Evolutionary conservation across 2,888 invertebrate species (phyloP).

Genomic region (Yponomeuta malinellus): DNA sequence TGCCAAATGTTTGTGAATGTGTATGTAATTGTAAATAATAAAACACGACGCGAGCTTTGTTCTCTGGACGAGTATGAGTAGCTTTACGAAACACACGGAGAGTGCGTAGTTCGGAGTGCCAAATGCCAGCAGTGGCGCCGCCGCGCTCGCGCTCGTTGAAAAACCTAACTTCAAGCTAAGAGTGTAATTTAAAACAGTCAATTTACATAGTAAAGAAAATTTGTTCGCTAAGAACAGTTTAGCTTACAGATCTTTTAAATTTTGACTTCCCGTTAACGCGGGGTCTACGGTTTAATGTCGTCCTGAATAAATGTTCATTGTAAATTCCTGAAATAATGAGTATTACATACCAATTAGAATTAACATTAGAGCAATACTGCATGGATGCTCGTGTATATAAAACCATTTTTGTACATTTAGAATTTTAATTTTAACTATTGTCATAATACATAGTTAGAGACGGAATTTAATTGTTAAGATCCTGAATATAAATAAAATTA

Average conservation of each 20-base stretch:
- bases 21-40: constrained; percentile 45
- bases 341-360: constrained; percentile 55
- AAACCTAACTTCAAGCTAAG: constrained; percentile 18
- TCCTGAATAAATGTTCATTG: constrained; percentile 50
- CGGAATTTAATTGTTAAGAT: constrained; percentile 68
- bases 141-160: neutral
- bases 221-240: constrained; percentile 7
- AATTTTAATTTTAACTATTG: constrained; percentile 66
- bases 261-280: constrained; percentile 1
- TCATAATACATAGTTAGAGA: constrained; percentile 53
- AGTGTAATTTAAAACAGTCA: constrained; percentile 24
- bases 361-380: constrained; percentile 46
- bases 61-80: constrained; percentile 31
- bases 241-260: constrained; percentile 2
- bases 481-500: constrained; percentile 67
- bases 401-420: constrained; percentile 73
- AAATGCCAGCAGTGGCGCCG: neutral
- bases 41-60: constrained; percentile 30
- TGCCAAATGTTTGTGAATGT: constrained; percentile 64
- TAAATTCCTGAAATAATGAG: constrained; percentile 49
- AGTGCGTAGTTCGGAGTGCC: neutral
- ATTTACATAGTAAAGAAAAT: constrained; percentile 7
- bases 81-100: constrained; percentile 29
- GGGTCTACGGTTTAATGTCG: constrained; percentile 26
- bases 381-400: constrained; percentile 65